Evolutionary conservation across 2,888 invertebrate species (phyloP).

Genomic region (Trachelus stipa): DNA sequence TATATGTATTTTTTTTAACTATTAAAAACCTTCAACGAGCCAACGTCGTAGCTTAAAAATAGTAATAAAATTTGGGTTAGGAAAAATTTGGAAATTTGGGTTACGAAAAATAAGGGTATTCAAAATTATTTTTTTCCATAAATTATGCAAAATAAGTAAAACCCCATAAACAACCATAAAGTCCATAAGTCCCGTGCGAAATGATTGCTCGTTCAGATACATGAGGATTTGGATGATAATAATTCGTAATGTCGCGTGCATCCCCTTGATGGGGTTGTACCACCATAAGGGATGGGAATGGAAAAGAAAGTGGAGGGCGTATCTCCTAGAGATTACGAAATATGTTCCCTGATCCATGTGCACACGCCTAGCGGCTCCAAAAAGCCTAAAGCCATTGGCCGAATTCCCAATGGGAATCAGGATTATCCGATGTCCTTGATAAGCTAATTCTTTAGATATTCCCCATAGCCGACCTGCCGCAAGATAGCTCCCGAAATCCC

Average conservation of each 20-base stretch:
- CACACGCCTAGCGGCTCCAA: constrained; percentile 52
- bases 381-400: constrained; percentile 22
- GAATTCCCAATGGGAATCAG: constrained; percentile 43
- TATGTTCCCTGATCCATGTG: constrained; percentile 58
- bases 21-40: no score
- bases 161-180: no score
- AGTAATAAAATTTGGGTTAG: rapidly evolving
- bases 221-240: constrained; percentile 55
- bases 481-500: no score
- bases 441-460: constrained; percentile 53
- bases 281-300: constrained; percentile 26
- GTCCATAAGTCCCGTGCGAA: constrained; percentile 64
- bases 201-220: constrained; percentile 63
- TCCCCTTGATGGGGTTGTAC: constrained; percentile 50
- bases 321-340: constrained; percentile 62
- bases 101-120: no score
- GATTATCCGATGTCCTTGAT: constrained; percentile 51
- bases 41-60: no score
- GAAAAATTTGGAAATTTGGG: no score
- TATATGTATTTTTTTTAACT: no score
- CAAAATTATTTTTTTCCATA: no score
- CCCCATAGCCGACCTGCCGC: not conserved
- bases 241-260: constrained; percentile 47
- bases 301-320: constrained; percentile 38
- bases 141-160: no score